These are phyloP conservation scores for Vimba vimba DNA, from an alignment of 2,113 vertebrate species.

Conservation along the genomic window DNA sequence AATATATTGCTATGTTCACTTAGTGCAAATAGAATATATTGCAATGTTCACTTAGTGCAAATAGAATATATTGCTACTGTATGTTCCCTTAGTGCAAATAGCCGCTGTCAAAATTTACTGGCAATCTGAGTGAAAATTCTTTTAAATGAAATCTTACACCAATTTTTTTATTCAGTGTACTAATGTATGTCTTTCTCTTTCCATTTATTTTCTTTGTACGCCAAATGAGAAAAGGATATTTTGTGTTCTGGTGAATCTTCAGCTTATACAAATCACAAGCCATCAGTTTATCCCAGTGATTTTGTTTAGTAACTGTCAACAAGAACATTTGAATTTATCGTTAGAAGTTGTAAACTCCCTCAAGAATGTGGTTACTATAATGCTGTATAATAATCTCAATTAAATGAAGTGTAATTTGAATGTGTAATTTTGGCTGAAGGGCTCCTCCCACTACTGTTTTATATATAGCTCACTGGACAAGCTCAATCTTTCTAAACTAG, in stretches of 20 bases:
- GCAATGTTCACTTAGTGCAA: too few species aligned
- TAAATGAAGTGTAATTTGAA: constrained; percentile 21
- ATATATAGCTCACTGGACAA: constrained; percentile 29
- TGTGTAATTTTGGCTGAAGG: constrained; percentile 27
- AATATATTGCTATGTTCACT: too few species aligned
- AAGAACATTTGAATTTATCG: not conserved
- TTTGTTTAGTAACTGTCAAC: not conserved
- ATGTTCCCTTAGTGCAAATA: too few species aligned
- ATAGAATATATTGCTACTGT: too few species aligned
- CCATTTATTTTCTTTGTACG: not conserved
- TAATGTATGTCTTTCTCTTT: not conserved
- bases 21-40: too few species aligned
- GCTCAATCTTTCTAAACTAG: not conserved
- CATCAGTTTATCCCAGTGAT: not conserved
- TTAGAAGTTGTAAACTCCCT: constrained; percentile 6
- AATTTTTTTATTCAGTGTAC: not conserved
- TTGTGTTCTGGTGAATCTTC: not conserved
- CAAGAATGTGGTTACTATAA: constrained; percentile 2
- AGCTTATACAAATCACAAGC: not conserved
- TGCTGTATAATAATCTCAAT: constrained; percentile 19
- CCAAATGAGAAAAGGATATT: not conserved
- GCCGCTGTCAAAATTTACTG: too few species aligned
- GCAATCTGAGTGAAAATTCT: too few species aligned
- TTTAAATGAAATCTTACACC: too few species aligned
- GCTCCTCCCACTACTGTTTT: not conserved